Conservation (phyloP, 2,888 invertebrate species). For the Sphaeridia pumilis region DNA sequence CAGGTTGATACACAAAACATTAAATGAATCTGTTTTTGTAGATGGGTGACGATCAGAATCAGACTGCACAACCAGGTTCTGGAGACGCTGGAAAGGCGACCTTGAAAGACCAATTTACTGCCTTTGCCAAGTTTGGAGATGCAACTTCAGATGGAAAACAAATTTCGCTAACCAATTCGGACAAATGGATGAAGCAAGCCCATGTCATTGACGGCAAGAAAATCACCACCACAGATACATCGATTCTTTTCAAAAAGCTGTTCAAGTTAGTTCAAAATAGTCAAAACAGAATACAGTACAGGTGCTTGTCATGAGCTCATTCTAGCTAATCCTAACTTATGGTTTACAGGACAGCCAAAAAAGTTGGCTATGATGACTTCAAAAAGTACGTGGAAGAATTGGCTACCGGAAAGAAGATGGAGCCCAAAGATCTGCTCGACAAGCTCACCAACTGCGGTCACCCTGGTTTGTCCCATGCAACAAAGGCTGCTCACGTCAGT, state of each 20-base stretch:
- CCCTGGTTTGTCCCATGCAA: slow-evolving; percentile 42
- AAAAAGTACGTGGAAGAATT: slow-evolving; percentile 74
- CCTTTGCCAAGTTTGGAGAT: slow-evolving; percentile 78
- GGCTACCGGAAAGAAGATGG: slow-evolving; percentile 70
- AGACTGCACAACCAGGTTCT: too few relatives aligned
- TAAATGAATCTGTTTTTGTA: too few relatives aligned
- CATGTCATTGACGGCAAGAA: slow-evolving; percentile 64
- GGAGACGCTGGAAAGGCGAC: slow-evolving; percentile 10
- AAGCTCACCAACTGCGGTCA: slow-evolving; percentile 69
- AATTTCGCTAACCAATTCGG: slow-evolving; percentile 77
- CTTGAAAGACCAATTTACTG: slow-evolving; percentile 37
- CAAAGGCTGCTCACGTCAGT: slow-evolving; percentile 36
- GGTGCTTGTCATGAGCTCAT: background rate
- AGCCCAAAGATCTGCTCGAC: slow-evolving; percentile 61
- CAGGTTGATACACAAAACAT: too few relatives aligned
- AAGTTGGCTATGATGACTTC: slow-evolving; percentile 64
- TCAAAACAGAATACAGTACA: background rate
- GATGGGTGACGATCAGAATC: too few relatives aligned
- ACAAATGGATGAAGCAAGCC: slow-evolving; percentile 91
- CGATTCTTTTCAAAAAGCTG: slow-evolving; percentile 70
- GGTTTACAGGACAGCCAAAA: slow-evolving; percentile 43
- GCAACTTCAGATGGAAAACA: slow-evolving; percentile 70
- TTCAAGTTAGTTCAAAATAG: slow-evolving; percentile 51
- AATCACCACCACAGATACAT: slow-evolving; percentile 80
- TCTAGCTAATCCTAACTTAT: background rate